Percentiles rank a stretch among this genome's conserved stretches.
phyloP scores from a whole-genome alignment of 2,888 invertebrate genomes.

The Blastobasis adustella region DNA sequence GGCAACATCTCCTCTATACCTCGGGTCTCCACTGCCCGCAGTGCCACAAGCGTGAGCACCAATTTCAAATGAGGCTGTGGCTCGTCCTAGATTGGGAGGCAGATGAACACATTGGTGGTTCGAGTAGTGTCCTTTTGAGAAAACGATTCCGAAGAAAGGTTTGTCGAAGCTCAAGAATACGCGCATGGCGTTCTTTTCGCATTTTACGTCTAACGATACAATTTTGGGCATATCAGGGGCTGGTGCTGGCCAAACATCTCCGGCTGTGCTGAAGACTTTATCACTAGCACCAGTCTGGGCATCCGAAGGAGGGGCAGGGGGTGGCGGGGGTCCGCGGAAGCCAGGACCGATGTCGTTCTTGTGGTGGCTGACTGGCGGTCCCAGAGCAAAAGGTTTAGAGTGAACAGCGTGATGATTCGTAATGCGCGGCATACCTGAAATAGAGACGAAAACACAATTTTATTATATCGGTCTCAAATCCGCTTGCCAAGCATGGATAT shows the following conservation, averaged over 20 bases:
- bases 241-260: conserved; percentile 90
- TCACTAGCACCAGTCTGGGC: conserved; percentile 74
- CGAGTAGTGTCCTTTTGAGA: conserved; percentile 95
- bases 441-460: not conserved
- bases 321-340: conserved; percentile 83
- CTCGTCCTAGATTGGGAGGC: conserved; percentile 89
- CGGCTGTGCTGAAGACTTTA: conserved; percentile 75
- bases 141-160: conserved; percentile 96
- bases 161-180: conserved; percentile 95
- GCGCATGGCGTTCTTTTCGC: conserved; percentile 95
- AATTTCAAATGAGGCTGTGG: conserved; percentile 92
- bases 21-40: conserved; percentile 92
- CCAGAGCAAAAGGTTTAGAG: conserved; percentile 60
- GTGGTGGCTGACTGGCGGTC: conserved; percentile 65
- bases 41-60: conserved; percentile 94
- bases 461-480: no score
- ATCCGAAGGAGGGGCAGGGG: conserved; percentile 61
- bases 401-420: conserved; percentile 69
- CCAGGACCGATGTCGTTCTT: conserved; percentile 70
- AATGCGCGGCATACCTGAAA: conserved; percentile 66
- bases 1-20: conserved; percentile 91
- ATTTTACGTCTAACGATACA: conserved; percentile 92
- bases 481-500: no score
- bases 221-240: conserved; percentile 95
- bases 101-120: conserved; percentile 94